Conservation (phyloP, 2,113 vertebrate species). For the Mustela nigripes region DNA sequence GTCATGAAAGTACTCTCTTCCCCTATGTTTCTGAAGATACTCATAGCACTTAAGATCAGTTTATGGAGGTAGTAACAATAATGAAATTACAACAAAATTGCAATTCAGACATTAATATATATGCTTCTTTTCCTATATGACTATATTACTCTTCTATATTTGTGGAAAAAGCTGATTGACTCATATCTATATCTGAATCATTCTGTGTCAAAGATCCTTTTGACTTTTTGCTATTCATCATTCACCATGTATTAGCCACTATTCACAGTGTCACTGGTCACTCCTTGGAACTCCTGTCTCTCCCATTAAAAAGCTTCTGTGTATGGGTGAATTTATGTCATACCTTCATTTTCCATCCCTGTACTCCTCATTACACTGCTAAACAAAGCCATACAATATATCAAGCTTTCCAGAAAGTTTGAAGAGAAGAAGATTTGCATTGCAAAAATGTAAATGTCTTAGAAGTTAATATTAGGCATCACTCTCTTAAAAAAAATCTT, state of each 20-base stretch:
- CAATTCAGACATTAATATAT: constrained; percentile 41
- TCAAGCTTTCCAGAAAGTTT: not conserved
- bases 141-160: not conserved
- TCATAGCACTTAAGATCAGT: constrained; percentile 19
- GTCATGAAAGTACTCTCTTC: not conserved
- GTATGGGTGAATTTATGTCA: not conserved
- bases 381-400: not conserved
- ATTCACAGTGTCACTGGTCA: not conserved
- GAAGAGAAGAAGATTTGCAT: constrained; percentile 16
- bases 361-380: not conserved
- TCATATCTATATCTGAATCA: not conserved
- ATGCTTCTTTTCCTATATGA: not conserved
- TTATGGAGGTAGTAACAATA: constrained; percentile 11
- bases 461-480: constrained; percentile 27
- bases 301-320: not conserved
- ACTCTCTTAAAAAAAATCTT: not conserved
- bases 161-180: not conserved
- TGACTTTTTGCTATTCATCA: constrained; percentile 7
- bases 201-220: constrained; percentile 39
- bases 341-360: constrained; percentile 1
- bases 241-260: not conserved
- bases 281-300: not conserved
- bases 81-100: not conserved
- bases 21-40: constrained; percentile 49
- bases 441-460: constrained; percentile 3